Percentiles rank a stretch among this genome's conserved stretches.
phyloP scores from a whole-genome alignment of 2,888 invertebrate genomes.

The Nomada ruficornis region DNA sequence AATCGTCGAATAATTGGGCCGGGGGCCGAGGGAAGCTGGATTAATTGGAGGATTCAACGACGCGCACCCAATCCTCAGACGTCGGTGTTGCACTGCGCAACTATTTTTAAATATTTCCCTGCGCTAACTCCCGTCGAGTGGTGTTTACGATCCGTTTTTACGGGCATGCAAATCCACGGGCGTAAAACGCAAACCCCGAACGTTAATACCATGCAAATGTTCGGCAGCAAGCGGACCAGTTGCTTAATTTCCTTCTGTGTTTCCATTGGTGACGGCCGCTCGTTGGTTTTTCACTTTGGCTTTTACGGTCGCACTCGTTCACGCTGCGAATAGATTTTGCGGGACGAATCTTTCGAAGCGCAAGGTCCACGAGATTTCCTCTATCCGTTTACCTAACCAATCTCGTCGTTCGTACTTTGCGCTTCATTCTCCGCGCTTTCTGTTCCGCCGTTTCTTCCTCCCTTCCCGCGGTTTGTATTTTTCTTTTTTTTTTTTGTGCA shows the following conservation, averaged over 20 bases:
- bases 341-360: slow-evolving; percentile 37
- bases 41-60: background rate
- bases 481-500: background rate
- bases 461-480: too few species aligned
- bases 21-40: background rate
- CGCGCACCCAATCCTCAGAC: background rate
- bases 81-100: background rate
- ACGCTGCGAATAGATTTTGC: background rate
- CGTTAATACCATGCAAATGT: slow-evolving; percentile 29
- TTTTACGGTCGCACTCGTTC: background rate
- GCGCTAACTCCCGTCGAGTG: background rate
- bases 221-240: background rate
- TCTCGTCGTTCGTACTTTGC: background rate
- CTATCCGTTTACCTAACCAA: background rate
- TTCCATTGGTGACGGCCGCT: background rate
- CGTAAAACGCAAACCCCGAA: slow-evolving; percentile 12
- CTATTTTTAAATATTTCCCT: slow-evolving; percentile 16
- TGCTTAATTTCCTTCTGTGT: background rate
- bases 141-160: slow-evolving; percentile 33
- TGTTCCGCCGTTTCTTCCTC: background rate
- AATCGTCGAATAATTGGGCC: background rate
- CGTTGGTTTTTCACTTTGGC: slow-evolving; percentile 21
- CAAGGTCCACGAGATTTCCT: background rate
- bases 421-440: background rate
- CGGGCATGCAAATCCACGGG: slow-evolving; percentile 24